Conservation (phyloP, 2,888 invertebrate genomes). For the Oscheius sp. region DNA sequence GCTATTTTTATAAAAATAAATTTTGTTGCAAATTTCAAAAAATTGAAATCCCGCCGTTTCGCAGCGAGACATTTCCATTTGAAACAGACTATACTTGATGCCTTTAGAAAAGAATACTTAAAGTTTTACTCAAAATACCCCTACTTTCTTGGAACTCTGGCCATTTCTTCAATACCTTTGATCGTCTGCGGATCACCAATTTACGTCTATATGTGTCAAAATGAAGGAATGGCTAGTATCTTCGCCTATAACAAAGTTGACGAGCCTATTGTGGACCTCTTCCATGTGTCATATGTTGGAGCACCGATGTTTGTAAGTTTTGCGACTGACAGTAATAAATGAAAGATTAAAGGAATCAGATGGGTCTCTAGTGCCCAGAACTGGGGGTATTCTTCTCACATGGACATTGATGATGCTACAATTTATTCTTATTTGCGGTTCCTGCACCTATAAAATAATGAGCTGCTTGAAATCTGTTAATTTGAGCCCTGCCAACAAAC, state of each 20-base stretch:
- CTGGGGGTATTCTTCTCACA: background rate
- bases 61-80: background rate
- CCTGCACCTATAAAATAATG: background rate
- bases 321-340: background rate
- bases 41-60: too few relatives aligned
- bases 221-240: background rate
- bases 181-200: conserved; percentile 1
- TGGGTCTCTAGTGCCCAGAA: background rate
- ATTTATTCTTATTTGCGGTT: background rate
- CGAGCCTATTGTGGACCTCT: background rate
- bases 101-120: background rate
- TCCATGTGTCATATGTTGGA: background rate
- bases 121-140: background rate
- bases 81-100: background rate
- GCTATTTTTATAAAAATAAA: background rate
- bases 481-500: background rate
- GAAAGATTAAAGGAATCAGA: background rate
- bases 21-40: too few relatives aligned
- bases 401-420: conserved; percentile 4
- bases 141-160: background rate
- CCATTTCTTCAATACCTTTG: background rate
- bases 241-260: background rate
- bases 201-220: background rate
- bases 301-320: conserved; percentile 30
- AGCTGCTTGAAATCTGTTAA: background rate